A percentile compares a stretch with the other conserved stretches of the same genome.
These are phyloP conservation scores for Dermatemys mawii DNA, from an alignment of 2,113 vertebrate species.

Conservation along the genomic window DNA sequence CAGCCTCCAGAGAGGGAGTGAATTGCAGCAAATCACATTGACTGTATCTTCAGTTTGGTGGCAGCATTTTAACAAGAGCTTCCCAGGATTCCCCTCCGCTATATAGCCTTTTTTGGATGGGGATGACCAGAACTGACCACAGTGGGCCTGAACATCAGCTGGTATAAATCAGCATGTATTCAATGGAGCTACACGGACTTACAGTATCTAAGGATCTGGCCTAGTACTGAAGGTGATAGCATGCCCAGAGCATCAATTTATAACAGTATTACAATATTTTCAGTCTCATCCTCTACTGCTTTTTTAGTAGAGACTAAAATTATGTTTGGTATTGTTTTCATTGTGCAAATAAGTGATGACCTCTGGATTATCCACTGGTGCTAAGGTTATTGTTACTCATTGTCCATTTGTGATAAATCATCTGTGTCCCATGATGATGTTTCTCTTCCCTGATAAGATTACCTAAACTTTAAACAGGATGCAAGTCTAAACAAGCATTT, in stretches of 20 bases:
- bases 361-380: background rate
- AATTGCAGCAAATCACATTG: constrained; percentile 51
- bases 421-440: background rate
- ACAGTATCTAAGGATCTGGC: background rate
- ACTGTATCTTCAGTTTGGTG: background rate
- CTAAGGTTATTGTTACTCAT: background rate
- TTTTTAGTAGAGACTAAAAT: background rate
- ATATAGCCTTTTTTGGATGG: background rate
- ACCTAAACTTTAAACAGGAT: background rate
- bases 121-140: background rate
- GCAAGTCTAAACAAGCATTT: background rate
- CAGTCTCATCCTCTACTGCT: background rate
- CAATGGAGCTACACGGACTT: background rate
- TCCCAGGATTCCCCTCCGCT: constrained; percentile 22
- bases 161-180: background rate
- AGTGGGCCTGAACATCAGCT: background rate
- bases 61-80: constrained; percentile 19
- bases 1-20: constrained; percentile 29
- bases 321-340: background rate
- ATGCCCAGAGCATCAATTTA: fast-evolving
- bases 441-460: background rate
- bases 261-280: background rate
- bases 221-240: background rate
- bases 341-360: background rate
- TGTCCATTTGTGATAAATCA: background rate